Evolutionary conservation across 2,888 invertebrate species (phyloP), one percentile per base, ranked within the genome.

Genomic region (Beris chalybata): DNA sequence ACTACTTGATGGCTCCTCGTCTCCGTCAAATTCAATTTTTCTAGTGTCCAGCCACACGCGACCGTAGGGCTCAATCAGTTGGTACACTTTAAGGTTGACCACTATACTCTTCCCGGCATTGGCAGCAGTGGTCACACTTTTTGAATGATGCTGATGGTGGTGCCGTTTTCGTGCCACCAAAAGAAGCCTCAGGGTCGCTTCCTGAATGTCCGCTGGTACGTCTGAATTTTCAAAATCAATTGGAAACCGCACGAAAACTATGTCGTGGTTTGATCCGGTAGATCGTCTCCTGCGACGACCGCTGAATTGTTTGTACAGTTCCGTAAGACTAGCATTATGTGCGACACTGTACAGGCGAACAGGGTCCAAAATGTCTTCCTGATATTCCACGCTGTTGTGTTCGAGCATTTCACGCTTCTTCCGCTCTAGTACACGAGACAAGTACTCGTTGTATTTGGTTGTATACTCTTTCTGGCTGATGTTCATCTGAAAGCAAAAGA

Each of bases 401-500:
- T 71, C 31, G 0, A 72, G 22, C 31, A 72, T 11, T 29, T 70
- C 72, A 2, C 71, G 72, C 30, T 67, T 64, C 30, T 72, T 75
- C 15, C 79, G 77, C 69, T 77, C 75, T 52, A 76, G 78, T 13
- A 82, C 75, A 45, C 80, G 78, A 53, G 77, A 74, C 73, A 87
- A 81, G 78, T 87, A 87, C 76, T 84, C 82, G 71, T 79, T 79
- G 80, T 87, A 86, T 79, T 86, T 87, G 71, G 82, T 82, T 65
- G 82, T 82, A 78, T 87, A 87, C 76, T 87, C 87, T 70, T 82
- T 78, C 77, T 86, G 86, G 74, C 87, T 87, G 72, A 88, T 84
- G 79, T 87, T 87, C 73, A 86, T 86, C 87, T 88, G 82, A 50
- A 79, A 80, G 74, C 22, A 54, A 55, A 54, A 50, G 44, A 44